Conservation (phyloP, 1,140 invertebrate genomes). For the Oreohelix idahoensis region DNA sequence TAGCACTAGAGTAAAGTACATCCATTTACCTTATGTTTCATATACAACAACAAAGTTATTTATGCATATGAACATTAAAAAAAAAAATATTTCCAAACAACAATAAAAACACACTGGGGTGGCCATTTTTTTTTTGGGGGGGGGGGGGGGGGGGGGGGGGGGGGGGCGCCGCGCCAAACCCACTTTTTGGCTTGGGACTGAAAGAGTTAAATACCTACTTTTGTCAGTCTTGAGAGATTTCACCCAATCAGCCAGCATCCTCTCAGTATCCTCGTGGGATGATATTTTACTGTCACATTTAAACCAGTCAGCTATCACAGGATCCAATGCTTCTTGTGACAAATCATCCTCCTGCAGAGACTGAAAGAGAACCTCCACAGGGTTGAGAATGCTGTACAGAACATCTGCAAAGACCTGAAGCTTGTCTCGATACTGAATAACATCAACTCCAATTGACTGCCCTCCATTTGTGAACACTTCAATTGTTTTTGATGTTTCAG, state of each 20-base stretch:
- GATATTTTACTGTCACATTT: neutral
- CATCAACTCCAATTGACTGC: neutral
- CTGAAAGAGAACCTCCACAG: neutral
- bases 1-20: too few relatives aligned
- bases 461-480: slow-evolving; percentile 6
- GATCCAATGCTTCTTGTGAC: neutral
- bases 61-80: too few relatives aligned
- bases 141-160: too few relatives aligned
- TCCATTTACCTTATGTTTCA: too few relatives aligned
- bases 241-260: neutral
- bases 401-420: neutral
- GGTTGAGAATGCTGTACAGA: neutral
- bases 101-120: too few relatives aligned
- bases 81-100: too few relatives aligned
- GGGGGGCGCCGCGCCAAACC: too few relatives aligned
- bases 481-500: neutral
- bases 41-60: too few relatives aligned
- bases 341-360: neutral
- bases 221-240: neutral
- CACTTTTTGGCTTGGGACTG: too few relatives aligned
- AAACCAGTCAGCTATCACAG: neutral
- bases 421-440: neutral
- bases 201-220: neutral
- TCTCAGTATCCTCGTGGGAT: neutral
- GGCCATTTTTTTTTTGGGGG: too few relatives aligned